These are phyloP conservation scores for Ceyx melanurus DNA, from an alignment of 2,113 vertebrate genomes.

Conservation along the genomic window DNA sequence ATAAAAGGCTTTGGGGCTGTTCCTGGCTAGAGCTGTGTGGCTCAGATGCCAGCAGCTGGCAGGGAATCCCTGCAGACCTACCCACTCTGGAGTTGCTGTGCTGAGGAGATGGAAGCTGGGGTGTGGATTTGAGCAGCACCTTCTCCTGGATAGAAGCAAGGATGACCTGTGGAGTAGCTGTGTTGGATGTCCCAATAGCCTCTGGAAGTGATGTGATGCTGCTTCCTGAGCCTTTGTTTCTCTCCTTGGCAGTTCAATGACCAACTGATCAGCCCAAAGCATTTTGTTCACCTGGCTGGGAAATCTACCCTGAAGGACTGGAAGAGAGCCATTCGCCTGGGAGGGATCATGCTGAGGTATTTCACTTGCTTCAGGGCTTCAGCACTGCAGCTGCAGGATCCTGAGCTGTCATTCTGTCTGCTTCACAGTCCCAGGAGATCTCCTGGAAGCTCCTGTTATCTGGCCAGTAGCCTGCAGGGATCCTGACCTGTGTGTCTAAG, in stretches of 20 bases:
- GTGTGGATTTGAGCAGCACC: neutral
- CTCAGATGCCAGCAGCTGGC: neutral
- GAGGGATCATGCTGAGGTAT: constrained; percentile 96
- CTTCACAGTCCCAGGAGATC: neutral
- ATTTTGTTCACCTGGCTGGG: constrained; percentile 94
- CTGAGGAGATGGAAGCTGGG: neutral
- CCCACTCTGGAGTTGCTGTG: neutral
- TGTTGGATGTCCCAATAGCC: neutral
- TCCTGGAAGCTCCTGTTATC: neutral
- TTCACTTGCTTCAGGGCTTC: neutral
- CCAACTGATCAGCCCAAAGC: constrained; percentile 94
- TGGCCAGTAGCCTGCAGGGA: neutral
- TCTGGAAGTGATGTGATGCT: neutral
- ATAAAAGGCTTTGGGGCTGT: neutral
- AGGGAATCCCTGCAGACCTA: neutral
- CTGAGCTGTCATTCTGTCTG: neutral
- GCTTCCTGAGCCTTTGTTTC: constrained; percentile 25
- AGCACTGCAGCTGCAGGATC: neutral
- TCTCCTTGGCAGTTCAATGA: constrained; percentile 84
- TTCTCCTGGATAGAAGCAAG: neutral
- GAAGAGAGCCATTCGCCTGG: constrained; percentile 94
- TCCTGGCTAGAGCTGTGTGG: neutral
- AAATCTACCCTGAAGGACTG: constrained; percentile 96
- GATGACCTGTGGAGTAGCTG: neutral
- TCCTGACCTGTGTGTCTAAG: neutral